Conservation (phyloP, 2,888 invertebrate species). For the Scaptomyza tumidula region DNA sequence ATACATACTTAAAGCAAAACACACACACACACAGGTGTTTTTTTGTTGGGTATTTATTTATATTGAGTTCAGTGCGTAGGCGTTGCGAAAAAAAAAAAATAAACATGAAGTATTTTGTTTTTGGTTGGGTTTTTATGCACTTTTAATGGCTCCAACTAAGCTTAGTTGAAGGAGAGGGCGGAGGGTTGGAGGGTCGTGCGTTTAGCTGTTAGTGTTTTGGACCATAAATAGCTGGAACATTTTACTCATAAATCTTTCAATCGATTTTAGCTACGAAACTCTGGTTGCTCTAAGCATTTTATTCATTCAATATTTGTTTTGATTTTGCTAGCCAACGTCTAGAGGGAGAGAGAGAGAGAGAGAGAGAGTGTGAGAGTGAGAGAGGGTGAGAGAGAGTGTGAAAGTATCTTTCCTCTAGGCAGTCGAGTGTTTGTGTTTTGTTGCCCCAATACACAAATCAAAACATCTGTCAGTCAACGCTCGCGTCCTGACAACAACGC, state of each 20-base stretch:
- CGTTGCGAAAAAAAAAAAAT: conserved; percentile 62
- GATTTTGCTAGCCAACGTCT: conserved; percentile 43
- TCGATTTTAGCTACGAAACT: conserved; percentile 73
- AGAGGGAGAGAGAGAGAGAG: not conserved
- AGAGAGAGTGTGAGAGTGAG: no score
- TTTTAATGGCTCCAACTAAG: conserved; percentile 48
- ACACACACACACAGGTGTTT: conserved; percentile 27
- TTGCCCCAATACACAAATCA: conserved; percentile 63
- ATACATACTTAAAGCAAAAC: not conserved
- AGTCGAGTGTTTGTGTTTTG: conserved; percentile 2
- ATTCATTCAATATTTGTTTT: conserved; percentile 75
- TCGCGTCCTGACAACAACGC: conserved; percentile 73
- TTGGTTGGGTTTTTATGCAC: conserved; percentile 51
- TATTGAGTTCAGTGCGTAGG: conserved; percentile 42
- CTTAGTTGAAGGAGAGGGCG: conserved; percentile 7
- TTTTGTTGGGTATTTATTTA: conserved; percentile 55
- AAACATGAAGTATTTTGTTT: conserved; percentile 49
- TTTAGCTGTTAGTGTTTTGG: conserved; percentile 43
- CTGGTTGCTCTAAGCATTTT: conserved; percentile 73
- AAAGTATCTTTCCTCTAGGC: conserved; percentile 26
- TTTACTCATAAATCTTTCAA: conserved; percentile 82
- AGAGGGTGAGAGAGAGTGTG: not conserved
- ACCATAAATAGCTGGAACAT: conserved; percentile 67
- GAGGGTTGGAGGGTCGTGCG: not conserved
- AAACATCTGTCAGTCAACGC: conserved; percentile 82